phyloP scores from a whole-genome alignment of 1,140 invertebrate species.

The Zeugodacus cucurbitae region DNA sequence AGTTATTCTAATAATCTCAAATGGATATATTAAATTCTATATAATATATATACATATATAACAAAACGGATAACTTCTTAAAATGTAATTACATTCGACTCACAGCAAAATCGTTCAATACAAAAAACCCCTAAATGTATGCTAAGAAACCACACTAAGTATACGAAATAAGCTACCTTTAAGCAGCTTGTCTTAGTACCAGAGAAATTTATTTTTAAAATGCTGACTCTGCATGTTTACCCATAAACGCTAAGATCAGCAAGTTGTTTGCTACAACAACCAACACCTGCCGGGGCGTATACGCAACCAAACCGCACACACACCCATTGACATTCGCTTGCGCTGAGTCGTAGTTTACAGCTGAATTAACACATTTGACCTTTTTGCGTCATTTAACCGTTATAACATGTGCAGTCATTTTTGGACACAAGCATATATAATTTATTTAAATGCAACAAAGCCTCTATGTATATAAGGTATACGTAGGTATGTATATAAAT shows the following conservation, averaged over 20 bases:
- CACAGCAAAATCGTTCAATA: no score
- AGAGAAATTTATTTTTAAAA: no score
- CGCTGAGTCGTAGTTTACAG: neutral
- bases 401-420: neutral
- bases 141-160: neutral
- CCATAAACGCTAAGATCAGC: neutral
- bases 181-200: neutral
- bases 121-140: no score
- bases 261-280: neutral
- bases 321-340: neutral
- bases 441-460: neutral
- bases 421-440: neutral
- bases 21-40: no score
- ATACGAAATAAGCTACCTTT: neutral
- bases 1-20: no score
- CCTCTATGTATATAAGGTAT: neutral
- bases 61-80: no score
- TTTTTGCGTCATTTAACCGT: conserved; percentile 6
- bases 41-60: no score
- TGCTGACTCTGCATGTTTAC: neutral
- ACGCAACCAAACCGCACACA: neutral
- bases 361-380: conserved; percentile 21
- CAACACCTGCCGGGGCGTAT: neutral
- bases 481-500: neutral
- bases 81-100: no score